phyloP scores from a whole-genome alignment of 2,888 invertebrate species.

The Hypena proboscidalis region DNA sequence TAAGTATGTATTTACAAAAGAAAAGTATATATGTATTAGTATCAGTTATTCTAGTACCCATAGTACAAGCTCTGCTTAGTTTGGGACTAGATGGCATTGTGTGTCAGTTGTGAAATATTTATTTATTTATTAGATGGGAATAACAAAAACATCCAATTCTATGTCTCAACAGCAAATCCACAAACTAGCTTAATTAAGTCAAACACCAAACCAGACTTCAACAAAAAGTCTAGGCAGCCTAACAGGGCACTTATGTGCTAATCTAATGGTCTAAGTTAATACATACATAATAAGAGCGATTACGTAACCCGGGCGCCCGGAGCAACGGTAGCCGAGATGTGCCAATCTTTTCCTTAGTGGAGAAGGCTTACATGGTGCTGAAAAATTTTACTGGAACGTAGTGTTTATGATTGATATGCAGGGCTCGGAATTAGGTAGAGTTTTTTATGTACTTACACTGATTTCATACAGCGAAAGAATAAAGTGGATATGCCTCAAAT shows the following conservation, averaged over 20 bases:
- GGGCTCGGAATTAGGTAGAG: no score
- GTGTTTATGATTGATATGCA: no score
- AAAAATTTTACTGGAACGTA: background rate
- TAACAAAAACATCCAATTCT: constrained; percentile 15
- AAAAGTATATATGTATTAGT: no score
- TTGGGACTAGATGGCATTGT: no score
- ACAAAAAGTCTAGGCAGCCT: constrained; percentile 44
- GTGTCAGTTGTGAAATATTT: no score
- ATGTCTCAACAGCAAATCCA: constrained; percentile 8
- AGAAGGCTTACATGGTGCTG: constrained; percentile 52
- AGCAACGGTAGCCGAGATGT: constrained; percentile 78
- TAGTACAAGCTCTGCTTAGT: no score
- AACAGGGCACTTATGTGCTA: constrained; percentile 67
- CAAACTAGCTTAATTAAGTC: constrained; percentile 26
- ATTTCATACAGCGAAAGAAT: no score
- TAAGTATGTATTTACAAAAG: no score
- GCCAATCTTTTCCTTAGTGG: constrained; percentile 77
- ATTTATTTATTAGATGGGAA: constrained; percentile 8
- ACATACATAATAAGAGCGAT: constrained; percentile 81
- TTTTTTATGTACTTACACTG: no score
- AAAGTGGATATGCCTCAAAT: no score
- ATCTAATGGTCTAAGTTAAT: constrained; percentile 65
- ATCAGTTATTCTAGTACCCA: no score
- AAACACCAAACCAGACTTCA: constrained; percentile 19
- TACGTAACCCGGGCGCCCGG: constrained; percentile 70